Evolutionary conservation across 2,797 vertebrate genomes (phyloP), one percentile per base, ranked within the genome.

Genomic region (Poecilia gillii): DNA sequence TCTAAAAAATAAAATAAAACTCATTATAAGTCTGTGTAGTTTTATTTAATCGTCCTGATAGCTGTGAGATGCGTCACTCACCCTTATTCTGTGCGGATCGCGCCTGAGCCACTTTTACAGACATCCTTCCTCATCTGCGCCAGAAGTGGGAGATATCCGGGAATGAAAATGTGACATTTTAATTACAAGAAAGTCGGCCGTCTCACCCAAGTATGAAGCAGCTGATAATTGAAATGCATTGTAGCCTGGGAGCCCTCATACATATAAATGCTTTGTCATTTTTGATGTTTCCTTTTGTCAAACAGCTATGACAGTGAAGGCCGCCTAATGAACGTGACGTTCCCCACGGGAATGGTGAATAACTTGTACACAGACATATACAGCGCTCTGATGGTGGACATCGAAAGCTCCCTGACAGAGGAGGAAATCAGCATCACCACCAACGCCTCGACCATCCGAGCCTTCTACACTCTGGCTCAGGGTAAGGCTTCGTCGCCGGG

Each of bases 231-330:
- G 82, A 91, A 72, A 88, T 73, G 76, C 75, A 81, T 73, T 33
- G 68, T 86, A 75, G 70, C 79, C 75, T 25, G 78, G 83, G 78
- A 77, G 84, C 78, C 23, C 68, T 84, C 87, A 81, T 75, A 82
- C 80, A 82, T 80, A 82, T 88, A 84, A 81, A 28, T 53, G 81
- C 77, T 73, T 85, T 90, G 81, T 87, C 85, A 68, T 81, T 84
- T 71, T 84, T 68, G 33, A 74, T 79, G 66, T 66, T 64, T 81
- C 79, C 49, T 75, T 89, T 81, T 88, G 89, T 85, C 88, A 64
- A 90, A 77, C 90, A 99, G 98, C 94, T 99, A 99, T 0, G 98
- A 99, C 96, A 97, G 97, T 1, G 98, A 99, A 89, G 99, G 99
- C 14, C 96, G 97, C 79, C 96, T 99, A 78, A 99, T 98, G 85